phyloP scores from a whole-genome alignment of 2,113 vertebrate genomes.

The Mastomys natalensis region DNA sequence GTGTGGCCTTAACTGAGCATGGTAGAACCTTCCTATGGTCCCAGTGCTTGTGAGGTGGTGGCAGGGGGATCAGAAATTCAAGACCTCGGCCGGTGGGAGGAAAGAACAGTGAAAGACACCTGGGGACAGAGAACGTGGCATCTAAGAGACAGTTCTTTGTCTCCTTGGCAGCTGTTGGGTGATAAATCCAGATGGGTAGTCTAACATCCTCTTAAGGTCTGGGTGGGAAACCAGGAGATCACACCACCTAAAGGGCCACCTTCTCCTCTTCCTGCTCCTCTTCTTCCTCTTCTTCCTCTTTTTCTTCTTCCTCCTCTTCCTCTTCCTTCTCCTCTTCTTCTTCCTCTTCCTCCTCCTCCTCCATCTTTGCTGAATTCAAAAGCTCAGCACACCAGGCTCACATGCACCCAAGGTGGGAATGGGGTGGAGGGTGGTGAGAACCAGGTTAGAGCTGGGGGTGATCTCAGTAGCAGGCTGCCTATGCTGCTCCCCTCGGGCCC shows the following conservation, averaged over 20 bases:
- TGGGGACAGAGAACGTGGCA: background rate
- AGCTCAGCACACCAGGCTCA: too few relatives aligned
- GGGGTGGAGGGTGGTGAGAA: too few relatives aligned
- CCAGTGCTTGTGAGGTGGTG: background rate
- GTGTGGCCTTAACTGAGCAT: background rate
- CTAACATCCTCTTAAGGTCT: background rate
- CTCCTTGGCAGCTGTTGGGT: background rate
- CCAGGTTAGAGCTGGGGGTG: too few relatives aligned
- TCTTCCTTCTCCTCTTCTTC: too few relatives aligned
- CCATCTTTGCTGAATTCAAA: background rate
- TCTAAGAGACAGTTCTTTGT: background rate
- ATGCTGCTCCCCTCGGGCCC: too few relatives aligned
- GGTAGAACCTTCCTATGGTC: background rate
- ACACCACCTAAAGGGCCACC: rapidly evolving
- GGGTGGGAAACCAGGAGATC: background rate
- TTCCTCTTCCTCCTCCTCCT: too few relatives aligned
- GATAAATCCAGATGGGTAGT: background rate
- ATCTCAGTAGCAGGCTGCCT: background rate
- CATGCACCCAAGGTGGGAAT: background rate
- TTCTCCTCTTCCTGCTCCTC: background rate
- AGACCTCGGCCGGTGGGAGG: background rate
- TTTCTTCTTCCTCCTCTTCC: too few relatives aligned
- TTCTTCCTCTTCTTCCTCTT: too few relatives aligned
- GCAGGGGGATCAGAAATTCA: background rate
- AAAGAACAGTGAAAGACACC: background rate